Evolutionary conservation across 1,140 invertebrate species (phyloP).

Genomic region (Hestina assimilis): DNA sequence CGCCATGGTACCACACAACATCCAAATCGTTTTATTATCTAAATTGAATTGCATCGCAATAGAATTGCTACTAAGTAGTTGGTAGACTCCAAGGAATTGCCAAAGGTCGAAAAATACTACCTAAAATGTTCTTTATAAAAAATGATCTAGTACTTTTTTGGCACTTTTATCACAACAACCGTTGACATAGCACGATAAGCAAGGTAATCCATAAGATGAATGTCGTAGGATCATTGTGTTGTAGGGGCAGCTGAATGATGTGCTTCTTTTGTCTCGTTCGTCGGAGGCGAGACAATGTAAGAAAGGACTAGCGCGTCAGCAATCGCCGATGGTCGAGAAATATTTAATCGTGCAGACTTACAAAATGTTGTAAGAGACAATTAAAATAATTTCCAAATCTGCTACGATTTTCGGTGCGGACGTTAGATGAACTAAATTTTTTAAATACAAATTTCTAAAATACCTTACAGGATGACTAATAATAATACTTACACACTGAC

Average conservation of each 20-base stretch:
- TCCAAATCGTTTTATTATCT: too few relatives aligned
- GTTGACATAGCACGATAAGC: constrained; percentile 56
- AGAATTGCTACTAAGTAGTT: too few relatives aligned
- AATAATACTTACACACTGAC: too few relatives aligned
- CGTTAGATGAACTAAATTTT: too few relatives aligned
- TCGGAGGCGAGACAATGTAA: constrained; percentile 61
- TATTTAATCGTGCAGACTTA: constrained; percentile 34
- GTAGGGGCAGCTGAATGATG: constrained; percentile 61
- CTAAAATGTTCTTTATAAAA: not conserved
- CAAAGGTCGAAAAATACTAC: too few relatives aligned
- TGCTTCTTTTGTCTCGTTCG: constrained; percentile 68
- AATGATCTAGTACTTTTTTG: not conserved
- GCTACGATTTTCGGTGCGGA: too few relatives aligned
- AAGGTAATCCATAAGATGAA: constrained; percentile 71
- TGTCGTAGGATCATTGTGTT: constrained; percentile 57
- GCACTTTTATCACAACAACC: constrained; percentile 24
- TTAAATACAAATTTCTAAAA: too few relatives aligned
- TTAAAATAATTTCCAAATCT: not conserved
- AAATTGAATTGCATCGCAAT: too few relatives aligned
- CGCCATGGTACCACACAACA: too few relatives aligned
- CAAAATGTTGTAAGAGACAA: not conserved
- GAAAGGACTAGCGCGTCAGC: constrained; percentile 59
- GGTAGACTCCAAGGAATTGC: too few relatives aligned
- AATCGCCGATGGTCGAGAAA: constrained; percentile 41
- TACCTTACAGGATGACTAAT: too few relatives aligned